Conservation (phyloP, 2,113 vertebrate species). For the Mesocricetus auratus region DNA sequence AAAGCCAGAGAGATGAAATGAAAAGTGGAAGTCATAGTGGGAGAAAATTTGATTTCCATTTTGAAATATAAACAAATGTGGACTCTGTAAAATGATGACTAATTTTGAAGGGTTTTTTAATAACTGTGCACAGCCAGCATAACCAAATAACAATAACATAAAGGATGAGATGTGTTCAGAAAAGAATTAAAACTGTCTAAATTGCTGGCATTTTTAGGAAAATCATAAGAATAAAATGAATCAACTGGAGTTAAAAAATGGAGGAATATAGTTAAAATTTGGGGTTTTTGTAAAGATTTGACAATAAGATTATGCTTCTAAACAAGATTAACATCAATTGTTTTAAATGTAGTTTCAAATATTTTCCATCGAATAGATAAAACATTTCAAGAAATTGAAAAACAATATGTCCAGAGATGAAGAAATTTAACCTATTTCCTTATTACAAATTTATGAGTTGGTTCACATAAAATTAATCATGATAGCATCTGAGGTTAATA, state of each 20-base stretch:
- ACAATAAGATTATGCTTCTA: slow-evolving; percentile 45
- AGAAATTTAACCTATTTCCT: slow-evolving; percentile 68
- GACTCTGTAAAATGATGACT: slow-evolving; percentile 25
- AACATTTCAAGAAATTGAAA: slow-evolving; percentile 55
- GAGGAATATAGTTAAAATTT: neutral
- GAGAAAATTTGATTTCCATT: slow-evolving; percentile 24
- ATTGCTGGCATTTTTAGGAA: neutral
- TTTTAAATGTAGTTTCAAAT: slow-evolving; percentile 57
- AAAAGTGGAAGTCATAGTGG: neutral
- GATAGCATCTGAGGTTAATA: slow-evolving; percentile 81
- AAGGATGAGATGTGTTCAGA: neutral
- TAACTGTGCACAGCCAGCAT: neutral
- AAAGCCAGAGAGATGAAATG: neutral
- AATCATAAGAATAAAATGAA: neutral
- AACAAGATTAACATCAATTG: slow-evolving; percentile 38
- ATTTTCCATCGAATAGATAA: neutral
- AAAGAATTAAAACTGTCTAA: slow-evolving; percentile 32
- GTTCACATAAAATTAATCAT: slow-evolving; percentile 80
- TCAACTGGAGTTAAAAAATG: neutral
- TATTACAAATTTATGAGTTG: slow-evolving; percentile 24
- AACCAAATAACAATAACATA: neutral
- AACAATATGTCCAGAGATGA: slow-evolving; percentile 48
- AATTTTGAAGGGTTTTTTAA: slow-evolving; percentile 16
- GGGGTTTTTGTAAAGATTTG: slow-evolving; percentile 26
- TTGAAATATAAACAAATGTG: slow-evolving; percentile 42